Percentiles rank a stretch among this genome's conserved stretches.
Conservation (phyloP, 2,113 vertebrate species). For the Dunckerocampus dactyliophorus region DNA sequence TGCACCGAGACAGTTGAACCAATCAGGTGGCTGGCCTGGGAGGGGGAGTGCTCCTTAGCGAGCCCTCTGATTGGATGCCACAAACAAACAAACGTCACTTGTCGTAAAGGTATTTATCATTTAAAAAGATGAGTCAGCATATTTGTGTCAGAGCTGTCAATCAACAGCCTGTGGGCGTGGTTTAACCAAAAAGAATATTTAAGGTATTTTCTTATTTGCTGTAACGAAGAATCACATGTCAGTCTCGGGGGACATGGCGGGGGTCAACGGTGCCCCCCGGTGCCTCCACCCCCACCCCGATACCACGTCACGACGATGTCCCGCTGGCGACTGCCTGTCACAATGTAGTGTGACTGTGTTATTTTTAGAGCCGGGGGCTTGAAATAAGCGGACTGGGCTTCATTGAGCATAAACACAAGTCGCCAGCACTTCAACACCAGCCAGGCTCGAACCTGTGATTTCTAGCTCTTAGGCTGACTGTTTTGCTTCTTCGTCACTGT, state of each 20-base stretch:
- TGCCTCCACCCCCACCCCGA: constrained; percentile 27
- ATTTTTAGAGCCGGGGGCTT: constrained; percentile 85
- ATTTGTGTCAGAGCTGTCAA: constrained; percentile 7
- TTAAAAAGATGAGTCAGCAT: too few species aligned
- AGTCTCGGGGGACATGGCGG: background rate
- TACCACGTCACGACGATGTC: constrained; percentile 1
- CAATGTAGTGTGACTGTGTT: constrained; percentile 83
- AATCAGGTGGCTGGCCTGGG: background rate
- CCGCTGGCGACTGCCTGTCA: constrained; percentile 58
- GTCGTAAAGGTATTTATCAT: background rate
- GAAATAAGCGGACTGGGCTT: constrained; percentile 75
- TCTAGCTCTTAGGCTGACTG: background rate
- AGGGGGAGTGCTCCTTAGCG: background rate
- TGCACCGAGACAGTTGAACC: background rate
- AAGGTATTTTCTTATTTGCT: too few species aligned
- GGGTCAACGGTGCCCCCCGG: background rate
- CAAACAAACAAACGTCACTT: background rate
- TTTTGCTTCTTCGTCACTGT: background rate
- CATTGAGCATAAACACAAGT: constrained; percentile 80
- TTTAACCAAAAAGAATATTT: too few species aligned
- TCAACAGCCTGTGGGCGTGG: background rate
- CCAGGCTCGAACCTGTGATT: background rate
- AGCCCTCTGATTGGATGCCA: background rate
- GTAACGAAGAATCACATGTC: too few species aligned
- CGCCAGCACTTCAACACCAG: constrained; percentile 47